These are phyloP conservation scores for Leptarthrus brevirostris DNA, from an alignment of 2,888 invertebrate genomes.

Conservation along the genomic window DNA sequence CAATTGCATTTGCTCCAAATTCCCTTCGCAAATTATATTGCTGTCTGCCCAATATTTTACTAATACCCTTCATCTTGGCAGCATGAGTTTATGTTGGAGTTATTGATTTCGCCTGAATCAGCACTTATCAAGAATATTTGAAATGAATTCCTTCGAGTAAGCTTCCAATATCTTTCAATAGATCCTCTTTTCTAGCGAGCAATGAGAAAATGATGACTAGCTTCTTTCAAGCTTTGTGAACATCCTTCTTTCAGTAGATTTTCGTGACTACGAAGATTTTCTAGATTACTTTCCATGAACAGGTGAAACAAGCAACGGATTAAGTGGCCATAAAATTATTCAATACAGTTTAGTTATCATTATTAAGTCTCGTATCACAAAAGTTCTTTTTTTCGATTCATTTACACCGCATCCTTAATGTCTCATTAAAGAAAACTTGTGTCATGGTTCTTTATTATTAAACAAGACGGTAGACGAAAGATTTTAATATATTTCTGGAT, in stretches of 20 bases:
- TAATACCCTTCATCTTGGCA: conserved; percentile 8
- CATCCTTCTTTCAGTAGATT: background rate
- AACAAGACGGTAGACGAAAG: too few species aligned
- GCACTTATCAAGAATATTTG: conserved; percentile 18
- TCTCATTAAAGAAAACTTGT: too few species aligned
- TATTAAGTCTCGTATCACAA: too few species aligned
- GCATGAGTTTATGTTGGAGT: background rate
- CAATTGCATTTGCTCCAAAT: conserved; percentile 3
- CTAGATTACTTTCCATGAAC: too few species aligned
- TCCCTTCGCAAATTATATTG: background rate
- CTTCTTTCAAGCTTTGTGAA: background rate
- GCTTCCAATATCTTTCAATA: background rate
- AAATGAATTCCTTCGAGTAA: conserved; percentile 13
- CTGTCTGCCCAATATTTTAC: conserved; percentile 1
- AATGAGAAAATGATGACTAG: conserved; percentile 17
- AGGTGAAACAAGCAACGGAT: too few species aligned
- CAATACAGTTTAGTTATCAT: too few species aligned
- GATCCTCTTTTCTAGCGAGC: background rate
- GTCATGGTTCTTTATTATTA: too few species aligned
- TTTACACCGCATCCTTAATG: too few species aligned
- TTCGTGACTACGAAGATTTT: background rate
- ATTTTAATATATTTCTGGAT: too few species aligned
- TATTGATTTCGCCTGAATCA: conserved; percentile 21
- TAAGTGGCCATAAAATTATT: too few species aligned
- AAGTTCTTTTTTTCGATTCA: too few species aligned